Evolutionary conservation across 1,140 invertebrate genomes (phyloP).

Genomic region (Myzus persicae): DNA sequence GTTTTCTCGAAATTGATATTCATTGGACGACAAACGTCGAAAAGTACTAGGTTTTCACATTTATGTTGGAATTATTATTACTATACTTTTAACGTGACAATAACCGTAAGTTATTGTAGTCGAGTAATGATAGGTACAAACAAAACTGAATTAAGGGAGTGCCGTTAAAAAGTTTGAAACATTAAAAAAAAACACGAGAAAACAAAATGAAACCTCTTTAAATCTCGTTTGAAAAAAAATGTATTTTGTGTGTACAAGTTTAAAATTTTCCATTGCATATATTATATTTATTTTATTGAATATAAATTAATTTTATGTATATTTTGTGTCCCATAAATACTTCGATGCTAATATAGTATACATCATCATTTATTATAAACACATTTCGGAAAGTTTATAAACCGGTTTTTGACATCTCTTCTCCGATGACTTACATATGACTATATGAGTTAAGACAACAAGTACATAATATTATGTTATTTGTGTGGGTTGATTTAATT

Average conservation of each 20-base stretch:
- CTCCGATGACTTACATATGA: not conserved
- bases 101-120: not conserved
- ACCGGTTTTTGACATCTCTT: slow-evolving; percentile 2
- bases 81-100: not conserved
- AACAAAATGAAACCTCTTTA: not conserved
- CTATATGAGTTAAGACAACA: not conserved
- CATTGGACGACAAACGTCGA: slow-evolving; percentile 9
- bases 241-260: not conserved
- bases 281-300: slow-evolving; percentile 13
- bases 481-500: not conserved
- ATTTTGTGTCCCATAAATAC: not conserved
- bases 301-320: slow-evolving; percentile 1
- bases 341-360: slow-evolving; percentile 4
- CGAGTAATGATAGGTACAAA: not conserved
- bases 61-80: not conserved
- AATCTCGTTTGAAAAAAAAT: not conserved
- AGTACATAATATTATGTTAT: not conserved
- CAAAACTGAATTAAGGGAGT: not conserved
- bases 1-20: slow-evolving; percentile 38
- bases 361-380: not conserved
- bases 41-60: slow-evolving; percentile 26
- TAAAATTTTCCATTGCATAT: not conserved
- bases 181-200: not conserved
- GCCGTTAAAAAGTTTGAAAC: not conserved
- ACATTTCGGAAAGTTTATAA: slow-evolving; percentile 23